Evolutionary conservation across 2,797 vertebrate species (phyloP).

Genomic region (Lepilemur septentrionalis): DNA sequence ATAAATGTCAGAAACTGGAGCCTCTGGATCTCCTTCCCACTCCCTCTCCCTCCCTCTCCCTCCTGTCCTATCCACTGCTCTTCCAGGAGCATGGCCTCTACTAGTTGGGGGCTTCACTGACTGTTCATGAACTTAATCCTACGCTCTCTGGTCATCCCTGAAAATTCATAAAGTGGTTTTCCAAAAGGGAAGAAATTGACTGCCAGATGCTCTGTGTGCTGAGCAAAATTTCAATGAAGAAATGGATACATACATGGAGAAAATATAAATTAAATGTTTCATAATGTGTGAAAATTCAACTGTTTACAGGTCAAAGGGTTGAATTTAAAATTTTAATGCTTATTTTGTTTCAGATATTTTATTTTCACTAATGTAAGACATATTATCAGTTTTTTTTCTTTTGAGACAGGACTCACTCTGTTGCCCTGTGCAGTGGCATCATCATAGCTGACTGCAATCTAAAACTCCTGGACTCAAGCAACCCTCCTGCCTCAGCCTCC

Average conservation of each 20-base stretch:
- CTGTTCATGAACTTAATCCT: neutral
- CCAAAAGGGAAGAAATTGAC: conserved; percentile 12
- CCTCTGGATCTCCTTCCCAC: neutral
- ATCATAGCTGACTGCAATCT: neutral
- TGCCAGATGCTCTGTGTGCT: neutral
- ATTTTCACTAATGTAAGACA: neutral
- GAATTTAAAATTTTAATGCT: neutral
- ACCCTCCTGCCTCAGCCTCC: neutral
- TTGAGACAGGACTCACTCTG: neutral
- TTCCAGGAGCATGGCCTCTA: neutral
- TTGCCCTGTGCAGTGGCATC: neutral
- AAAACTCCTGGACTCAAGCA: neutral
- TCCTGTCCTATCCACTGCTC: neutral
- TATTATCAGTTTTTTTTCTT: neutral
- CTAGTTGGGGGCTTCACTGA: neutral
- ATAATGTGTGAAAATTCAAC: conserved; percentile 9
- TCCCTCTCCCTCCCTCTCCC: too few species aligned
- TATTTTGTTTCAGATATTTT: neutral
- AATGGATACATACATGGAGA: neutral
- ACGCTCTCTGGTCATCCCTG: neutral
- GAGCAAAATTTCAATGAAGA: neutral
- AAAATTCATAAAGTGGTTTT: conserved; percentile 9
- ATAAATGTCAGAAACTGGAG: neutral
- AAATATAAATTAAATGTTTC: neutral
- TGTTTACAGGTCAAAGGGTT: neutral